A percentile compares a stretch with the other conserved stretches of the same genome.
Evolutionary conservation across 2,797 vertebrate genomes (phyloP).

Genomic region (Cygnus olor): DNA sequence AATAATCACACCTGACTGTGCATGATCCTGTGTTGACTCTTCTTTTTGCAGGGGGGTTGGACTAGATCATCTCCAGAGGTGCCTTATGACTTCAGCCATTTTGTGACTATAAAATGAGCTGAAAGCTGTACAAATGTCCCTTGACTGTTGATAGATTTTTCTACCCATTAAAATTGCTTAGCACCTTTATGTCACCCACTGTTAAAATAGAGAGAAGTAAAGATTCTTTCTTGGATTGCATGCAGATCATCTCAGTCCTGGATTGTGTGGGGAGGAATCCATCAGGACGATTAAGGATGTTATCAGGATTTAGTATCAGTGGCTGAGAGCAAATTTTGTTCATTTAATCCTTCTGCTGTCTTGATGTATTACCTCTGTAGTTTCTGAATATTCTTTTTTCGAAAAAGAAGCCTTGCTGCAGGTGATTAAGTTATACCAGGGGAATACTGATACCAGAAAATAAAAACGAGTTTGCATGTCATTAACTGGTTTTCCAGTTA

Average conservation of each 20-base stretch:
- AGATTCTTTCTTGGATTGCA: not conserved
- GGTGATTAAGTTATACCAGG: not conserved
- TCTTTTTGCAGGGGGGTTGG: not conserved
- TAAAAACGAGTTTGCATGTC: not conserved
- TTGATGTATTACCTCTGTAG: not conserved
- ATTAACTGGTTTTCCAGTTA: not conserved
- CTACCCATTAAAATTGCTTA: not conserved
- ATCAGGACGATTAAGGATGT: not conserved
- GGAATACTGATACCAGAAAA: not conserved
- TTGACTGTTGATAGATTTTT: not conserved
- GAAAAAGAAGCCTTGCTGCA: not conserved
- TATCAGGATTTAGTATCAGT: not conserved
- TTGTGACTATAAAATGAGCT: not conserved
- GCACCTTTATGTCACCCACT: not conserved
- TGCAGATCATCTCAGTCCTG: not conserved
- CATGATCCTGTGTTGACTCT: not conserved
- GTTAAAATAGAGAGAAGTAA: not conserved
- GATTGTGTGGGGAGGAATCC: fast-evolving
- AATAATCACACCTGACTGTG: not conserved
- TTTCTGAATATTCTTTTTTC: not conserved
- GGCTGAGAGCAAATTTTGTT: not conserved
- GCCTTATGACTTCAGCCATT: not conserved
- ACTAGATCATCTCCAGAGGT: not conserved
- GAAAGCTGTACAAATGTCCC: not conserved
- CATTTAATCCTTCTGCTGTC: not conserved